phyloP scores from a whole-genome alignment of 2,113 vertebrate genomes.

The Clinocottus analis region DNA sequence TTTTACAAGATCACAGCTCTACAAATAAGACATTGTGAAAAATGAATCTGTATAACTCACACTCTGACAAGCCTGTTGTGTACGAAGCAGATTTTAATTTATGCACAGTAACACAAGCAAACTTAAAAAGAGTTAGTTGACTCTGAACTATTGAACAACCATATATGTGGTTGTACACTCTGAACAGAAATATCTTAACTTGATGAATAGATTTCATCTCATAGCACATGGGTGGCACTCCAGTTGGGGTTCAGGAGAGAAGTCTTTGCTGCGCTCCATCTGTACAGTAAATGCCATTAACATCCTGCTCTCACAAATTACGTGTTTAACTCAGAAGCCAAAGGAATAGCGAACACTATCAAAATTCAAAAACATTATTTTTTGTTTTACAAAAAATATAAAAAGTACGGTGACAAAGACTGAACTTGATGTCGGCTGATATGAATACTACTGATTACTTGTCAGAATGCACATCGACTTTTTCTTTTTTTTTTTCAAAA shows the following conservation, averaged over 20 bases:
- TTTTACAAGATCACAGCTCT: background rate
- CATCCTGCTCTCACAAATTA: slow-evolving; percentile 63
- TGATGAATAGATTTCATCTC: slow-evolving; percentile 58
- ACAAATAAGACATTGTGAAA: background rate
- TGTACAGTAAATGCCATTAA: slow-evolving; percentile 68
- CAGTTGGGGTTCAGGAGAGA: slow-evolving; percentile 51
- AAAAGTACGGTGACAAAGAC: slow-evolving; percentile 73
- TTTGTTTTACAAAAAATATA: slow-evolving; percentile 79
- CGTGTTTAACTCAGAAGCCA: slow-evolving; percentile 62
- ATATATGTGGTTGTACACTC: slow-evolving; percentile 67
- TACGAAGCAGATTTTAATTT: slow-evolving; percentile 85
- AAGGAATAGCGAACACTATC: slow-evolving; percentile 70
- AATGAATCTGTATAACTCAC: slow-evolving; percentile 32
- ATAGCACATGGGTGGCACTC: slow-evolving; percentile 51
- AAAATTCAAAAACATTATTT: slow-evolving; percentile 70
- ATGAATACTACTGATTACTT: slow-evolving; percentile 55
- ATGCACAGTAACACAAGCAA: slow-evolving; percentile 85
- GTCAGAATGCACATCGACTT: slow-evolving; percentile 59
- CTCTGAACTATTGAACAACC: slow-evolving; percentile 67
- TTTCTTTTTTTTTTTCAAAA: slow-evolving; percentile 57
- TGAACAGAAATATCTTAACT: slow-evolving; percentile 58
- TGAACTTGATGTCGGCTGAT: slow-evolving; percentile 61
- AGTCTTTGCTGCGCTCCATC: slow-evolving; percentile 46
- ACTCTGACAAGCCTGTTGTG: slow-evolving; percentile 65
- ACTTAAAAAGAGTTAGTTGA: slow-evolving; percentile 84